Base-by-base conservation (phyloP, 2,888 invertebrate species). In the Andrena dorsata region DNA sequence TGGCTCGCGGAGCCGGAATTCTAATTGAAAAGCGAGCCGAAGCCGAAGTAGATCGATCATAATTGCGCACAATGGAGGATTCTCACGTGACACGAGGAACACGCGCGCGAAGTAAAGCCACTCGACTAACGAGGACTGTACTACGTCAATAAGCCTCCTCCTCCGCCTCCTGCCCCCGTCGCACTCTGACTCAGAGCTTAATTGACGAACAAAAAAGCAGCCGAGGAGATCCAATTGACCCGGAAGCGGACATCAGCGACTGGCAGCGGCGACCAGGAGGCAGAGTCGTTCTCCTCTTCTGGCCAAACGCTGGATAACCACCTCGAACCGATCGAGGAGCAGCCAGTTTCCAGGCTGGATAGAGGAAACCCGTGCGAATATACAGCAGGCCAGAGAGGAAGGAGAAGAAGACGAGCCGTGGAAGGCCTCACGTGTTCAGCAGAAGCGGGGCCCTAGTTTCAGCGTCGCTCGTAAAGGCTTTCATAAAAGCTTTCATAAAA, bases 401-500 rank as follows among this genome's bases (percentile, higher is more conserved):
- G 63, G 28, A 51, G 58, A 51, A 20, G 51, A 53, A 32, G 28
- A 41, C 13, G 30, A 63, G 23, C 47, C 28, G 20, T 28, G 51
- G 63, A 73, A 75, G 76, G 64, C 66, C 80, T 75, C 76, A 92
- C 92, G 92, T 92, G 92, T 91, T 91, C 90, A 91, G 88, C 91
- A 92, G 90, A 91, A 91, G 90, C 90, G 83, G 88, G 41, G 85
- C 86, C 90, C 86, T 88, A 89, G 88, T 91, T 90, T 86, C 86
- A 81, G 83, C 89, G 81, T 72, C 85, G 85, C 88, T 91, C 92
- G 91, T 92, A 91, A 92, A 91, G 89, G 86, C 90, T 91, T 92
- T 92, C 91, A 92, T 92, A 91, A 92, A 92, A 91, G 88, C 90
- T 92, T 92, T 92, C 91, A 92, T 92, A 92, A 92, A 92, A 92